Evolutionary conservation across 2,797 vertebrate species (phyloP), one percentile per base, ranked within the genome.

Genomic region (Microhierax caerulescens): DNA sequence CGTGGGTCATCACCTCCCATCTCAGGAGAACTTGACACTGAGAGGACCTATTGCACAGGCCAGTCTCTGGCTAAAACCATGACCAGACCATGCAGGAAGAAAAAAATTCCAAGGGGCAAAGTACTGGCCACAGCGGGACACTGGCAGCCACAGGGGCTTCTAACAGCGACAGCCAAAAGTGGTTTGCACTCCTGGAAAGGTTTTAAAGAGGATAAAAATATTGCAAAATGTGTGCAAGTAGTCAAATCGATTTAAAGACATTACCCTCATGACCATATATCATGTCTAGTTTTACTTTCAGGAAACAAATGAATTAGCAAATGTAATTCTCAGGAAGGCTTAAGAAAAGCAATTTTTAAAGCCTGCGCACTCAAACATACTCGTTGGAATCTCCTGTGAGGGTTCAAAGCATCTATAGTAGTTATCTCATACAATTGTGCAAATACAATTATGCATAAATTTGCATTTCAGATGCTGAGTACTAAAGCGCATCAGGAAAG

Each of bases 371-470:
- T 90, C 77, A 57, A 59, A 69, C 85, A 34, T 72, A 47, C 54
- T 81, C 68, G 28, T 37, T 72, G 73, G 88, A 93, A 68, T 30
- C 88, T 92, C 95, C 85, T 94, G 65, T 86, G 92, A 92, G 85
- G 41, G 47, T 79, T 95, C 93, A 92, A 57, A 94, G 70, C 77
- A 90, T 69, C 88, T 81, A 56, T 10, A 90, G 88, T 88, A 90
- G 77, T 77, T 73, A 56, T 90, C 77, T 93, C 86, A 43, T 59
- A 60, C 6, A 86, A 73, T 53, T 90, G 92, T 83, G 83, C 88
- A 96, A 95, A 94, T 67, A 94, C 61, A 96, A 69, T 86, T 90
- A 86, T 39, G 88, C 90, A 95, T 76, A 93, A 48, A 94, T 93
- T 92, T 92, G 73, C 90, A 96, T 95, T 96, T 81, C 80, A 82